Base-by-base conservation (phyloP, 2,888 invertebrate species). In the Cephus runcator region DNA sequence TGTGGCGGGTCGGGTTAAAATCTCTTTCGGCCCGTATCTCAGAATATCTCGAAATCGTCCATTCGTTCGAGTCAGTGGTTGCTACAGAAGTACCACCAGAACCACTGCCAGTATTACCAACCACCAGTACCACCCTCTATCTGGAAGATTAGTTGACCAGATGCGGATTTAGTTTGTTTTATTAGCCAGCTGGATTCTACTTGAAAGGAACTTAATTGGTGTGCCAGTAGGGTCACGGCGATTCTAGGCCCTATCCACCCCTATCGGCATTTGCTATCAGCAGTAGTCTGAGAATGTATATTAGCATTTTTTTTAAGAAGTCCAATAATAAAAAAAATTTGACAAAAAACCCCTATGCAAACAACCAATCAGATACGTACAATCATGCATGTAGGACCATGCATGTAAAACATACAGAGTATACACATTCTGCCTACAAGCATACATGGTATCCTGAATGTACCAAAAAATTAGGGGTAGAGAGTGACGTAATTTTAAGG, bases 1-100 rank as follows among this genome's bases (percentile, higher is more conserved):
- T 90, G 88, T 85, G 87, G 87, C 84, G 84, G 87, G 86, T 88
- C 88, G 88, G 89, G 89, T 89, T 90, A 88, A 90, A 91, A 89
- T 89, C 90, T 88, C 88, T 87, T 86, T 85, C 84, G 83, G 81
- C 80, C 83, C 83, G 88, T 90, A 90, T 90, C 89, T 88, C 85
- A 87, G 87, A 88, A 89, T 88, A 90, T 90, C 90, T 88, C 84
- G 84, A 83, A 86, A 80, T 76, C 31, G 15, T 34, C 40, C 36
- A 12, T 71, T 36, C n/a, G 69, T 69, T 69, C 36, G 33, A n/a
- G 69, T 15, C 76, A 76, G 31, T 69, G 33, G 33, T 69, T 23
- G 69, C n/a, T 4, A 23, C 34, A 34, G 76, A n/a, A 11, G 35
- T 35, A n/a, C 76, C 73, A 79, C 78, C 82, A 23, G 71, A 31